Conservation (phyloP, 2,113 vertebrate species). For the Chroicocephalus ridibundus region DNA sequence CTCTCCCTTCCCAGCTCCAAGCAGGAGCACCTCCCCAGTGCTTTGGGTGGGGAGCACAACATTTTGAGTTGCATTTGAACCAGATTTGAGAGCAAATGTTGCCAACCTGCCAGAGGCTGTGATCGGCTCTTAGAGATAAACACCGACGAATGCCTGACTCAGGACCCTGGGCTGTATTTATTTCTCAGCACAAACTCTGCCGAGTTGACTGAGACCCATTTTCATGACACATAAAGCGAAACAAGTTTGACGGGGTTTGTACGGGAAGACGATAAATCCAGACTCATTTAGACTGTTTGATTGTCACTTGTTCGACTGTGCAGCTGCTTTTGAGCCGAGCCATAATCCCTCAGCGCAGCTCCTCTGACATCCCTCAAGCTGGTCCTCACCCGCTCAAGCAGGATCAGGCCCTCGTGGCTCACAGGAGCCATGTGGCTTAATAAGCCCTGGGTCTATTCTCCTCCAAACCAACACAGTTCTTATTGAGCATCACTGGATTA, state of each 20-base stretch:
- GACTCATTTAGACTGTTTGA: conserved; percentile 28
- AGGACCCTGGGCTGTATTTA: background rate
- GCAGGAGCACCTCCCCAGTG: background rate
- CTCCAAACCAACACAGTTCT: rapidly evolving
- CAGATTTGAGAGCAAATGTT: background rate
- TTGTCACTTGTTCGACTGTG: conserved; percentile 15
- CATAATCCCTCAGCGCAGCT: background rate
- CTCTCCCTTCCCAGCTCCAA: background rate
- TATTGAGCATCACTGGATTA: rapidly evolving
- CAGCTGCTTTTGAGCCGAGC: conserved; percentile 11
- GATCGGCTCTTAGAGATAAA: background rate
- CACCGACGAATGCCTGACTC: rapidly evolving
- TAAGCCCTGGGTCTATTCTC: rapidly evolving
- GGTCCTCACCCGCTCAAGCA: background rate
- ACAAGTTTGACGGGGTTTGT: conserved; percentile 12
- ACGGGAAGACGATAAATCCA: background rate
- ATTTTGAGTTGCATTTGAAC: background rate
- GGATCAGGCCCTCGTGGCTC: background rate
- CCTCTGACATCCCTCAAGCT: background rate
- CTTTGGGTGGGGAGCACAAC: background rate
- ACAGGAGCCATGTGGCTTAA: background rate
- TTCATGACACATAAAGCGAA: background rate
- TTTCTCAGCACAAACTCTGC: background rate
- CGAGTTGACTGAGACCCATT: background rate
- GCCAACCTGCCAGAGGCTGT: background rate